phyloP scores from a whole-genome alignment of 2,797 vertebrate species.

The Peromyscus nudipes region DNA sequence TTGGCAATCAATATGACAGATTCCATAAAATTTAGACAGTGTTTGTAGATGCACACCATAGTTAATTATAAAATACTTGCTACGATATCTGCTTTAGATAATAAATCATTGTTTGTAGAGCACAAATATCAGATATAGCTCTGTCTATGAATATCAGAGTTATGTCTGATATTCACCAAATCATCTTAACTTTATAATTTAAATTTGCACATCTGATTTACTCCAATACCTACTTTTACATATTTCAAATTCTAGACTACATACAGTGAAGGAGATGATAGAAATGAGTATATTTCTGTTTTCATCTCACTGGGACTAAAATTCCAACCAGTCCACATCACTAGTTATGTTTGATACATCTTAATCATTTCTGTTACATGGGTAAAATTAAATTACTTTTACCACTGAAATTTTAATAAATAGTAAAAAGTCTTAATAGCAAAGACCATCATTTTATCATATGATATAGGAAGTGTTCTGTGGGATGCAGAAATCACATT shows the following conservation, averaged over 20 bases:
- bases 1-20: neutral
- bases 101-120: neutral
- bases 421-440: neutral
- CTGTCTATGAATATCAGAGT: neutral
- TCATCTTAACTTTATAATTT: conserved; percentile 12
- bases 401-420: neutral
- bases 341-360: neutral
- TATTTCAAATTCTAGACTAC: conserved; percentile 8
- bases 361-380: conserved; percentile 48
- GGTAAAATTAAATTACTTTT: conserved; percentile 48
- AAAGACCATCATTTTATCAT: conserved; percentile 56
- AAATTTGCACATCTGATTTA: neutral
- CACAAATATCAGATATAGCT: neutral
- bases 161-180: neutral
- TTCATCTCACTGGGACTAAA: neutral
- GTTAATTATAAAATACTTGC: conserved; percentile 1
- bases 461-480: conserved; percentile 31
- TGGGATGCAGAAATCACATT: conserved; percentile 51
- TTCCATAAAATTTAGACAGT: neutral
- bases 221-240: neutral
- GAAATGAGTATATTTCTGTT: neutral
- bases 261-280: neutral
- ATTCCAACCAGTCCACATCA: neutral
- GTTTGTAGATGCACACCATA: neutral
- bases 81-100: neutral